These are phyloP conservation scores for Pipa parva DNA, from an alignment of 2,113 vertebrate species.

Conservation along the genomic window DNA sequence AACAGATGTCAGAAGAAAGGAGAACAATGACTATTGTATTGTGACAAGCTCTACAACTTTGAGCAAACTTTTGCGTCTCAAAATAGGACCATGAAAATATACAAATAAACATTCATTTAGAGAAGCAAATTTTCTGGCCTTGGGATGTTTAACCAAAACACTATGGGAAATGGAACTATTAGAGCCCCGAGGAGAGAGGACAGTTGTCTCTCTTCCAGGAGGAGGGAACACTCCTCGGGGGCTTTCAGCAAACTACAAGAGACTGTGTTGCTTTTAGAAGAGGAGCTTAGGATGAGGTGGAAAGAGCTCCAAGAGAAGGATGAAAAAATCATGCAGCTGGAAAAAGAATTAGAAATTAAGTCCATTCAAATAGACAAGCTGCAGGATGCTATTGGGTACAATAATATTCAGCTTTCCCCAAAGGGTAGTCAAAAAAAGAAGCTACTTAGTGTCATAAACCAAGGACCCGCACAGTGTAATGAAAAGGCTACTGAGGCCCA, in stretches of 20 bases:
- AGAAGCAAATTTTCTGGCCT: conserved; percentile 49
- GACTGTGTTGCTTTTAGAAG: conserved; percentile 59
- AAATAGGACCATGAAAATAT: conserved; percentile 10
- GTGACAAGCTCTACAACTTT: neutral
- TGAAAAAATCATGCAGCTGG: conserved; percentile 55
- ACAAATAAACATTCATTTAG: conserved; percentile 13
- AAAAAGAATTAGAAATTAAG: conserved; percentile 62
- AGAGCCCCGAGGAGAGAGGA: conserved; percentile 60
- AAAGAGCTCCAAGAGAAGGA: conserved; percentile 47
- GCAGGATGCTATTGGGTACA: conserved; percentile 69
- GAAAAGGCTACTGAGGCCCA: conserved; percentile 66
- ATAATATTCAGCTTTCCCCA: conserved; percentile 46
- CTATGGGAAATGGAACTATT: conserved; percentile 74
- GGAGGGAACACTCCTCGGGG: conserved; percentile 49
- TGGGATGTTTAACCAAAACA: conserved; percentile 55
- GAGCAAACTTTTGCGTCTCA: conserved; percentile 5
- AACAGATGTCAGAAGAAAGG: too few relatives aligned
- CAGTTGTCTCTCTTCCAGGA: conserved; percentile 55
- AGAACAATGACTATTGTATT: neutral
- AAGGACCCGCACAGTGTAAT: conserved; percentile 63
- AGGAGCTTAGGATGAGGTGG: conserved; percentile 52
- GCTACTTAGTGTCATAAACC: conserved; percentile 64
- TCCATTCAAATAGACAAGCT: conserved; percentile 68
- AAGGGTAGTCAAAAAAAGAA: conserved; percentile 42
- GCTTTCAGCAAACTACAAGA: conserved; percentile 52